A percentile compares a stretch with the other conserved stretches of the same genome.
Conservation (phyloP, 2,113 vertebrate species). For the Tragelaphus imberbis region DNA sequence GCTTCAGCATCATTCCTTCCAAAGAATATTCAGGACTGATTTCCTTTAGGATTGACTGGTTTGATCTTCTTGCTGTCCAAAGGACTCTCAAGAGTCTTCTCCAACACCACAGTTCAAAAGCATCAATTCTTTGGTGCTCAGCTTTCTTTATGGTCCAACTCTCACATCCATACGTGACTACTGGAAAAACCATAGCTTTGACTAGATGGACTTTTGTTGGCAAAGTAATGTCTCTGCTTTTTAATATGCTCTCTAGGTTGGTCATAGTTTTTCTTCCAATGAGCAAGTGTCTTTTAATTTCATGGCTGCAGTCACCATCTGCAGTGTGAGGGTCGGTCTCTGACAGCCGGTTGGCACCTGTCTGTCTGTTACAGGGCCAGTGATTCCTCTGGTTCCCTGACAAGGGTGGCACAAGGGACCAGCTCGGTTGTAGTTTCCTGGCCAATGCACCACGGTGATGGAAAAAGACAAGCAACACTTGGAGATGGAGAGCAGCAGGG, state of each 20-base stretch:
- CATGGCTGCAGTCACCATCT: not conserved
- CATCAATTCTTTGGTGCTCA: not conserved
- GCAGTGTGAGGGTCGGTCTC: not conserved
- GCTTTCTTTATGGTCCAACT: not conserved
- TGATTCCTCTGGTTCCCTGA: not conserved
- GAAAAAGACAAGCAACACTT: not conserved
- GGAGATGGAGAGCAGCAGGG: not conserved
- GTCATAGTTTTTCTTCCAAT: not conserved
- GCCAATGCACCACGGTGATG: fast-evolving
- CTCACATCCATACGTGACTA: not conserved
- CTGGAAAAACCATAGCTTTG: not conserved
- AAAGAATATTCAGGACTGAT: not conserved
- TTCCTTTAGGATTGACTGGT: not conserved
- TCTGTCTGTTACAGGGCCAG: not conserved
- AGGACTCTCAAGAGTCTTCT: not conserved
- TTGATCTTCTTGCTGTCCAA: not conserved
- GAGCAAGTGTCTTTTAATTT: not conserved
- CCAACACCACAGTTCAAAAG: not conserved
- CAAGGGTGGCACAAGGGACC: not conserved
- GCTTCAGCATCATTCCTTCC: not conserved
- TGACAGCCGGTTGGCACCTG: not conserved
- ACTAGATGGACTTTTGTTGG: not conserved
- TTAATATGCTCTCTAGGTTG: not conserved
- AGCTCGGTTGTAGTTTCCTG: not conserved
- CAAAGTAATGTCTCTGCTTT: not conserved